phyloP scores from a whole-genome alignment of 1,140 invertebrate species.

The Piezodorus guildinii region DNA sequence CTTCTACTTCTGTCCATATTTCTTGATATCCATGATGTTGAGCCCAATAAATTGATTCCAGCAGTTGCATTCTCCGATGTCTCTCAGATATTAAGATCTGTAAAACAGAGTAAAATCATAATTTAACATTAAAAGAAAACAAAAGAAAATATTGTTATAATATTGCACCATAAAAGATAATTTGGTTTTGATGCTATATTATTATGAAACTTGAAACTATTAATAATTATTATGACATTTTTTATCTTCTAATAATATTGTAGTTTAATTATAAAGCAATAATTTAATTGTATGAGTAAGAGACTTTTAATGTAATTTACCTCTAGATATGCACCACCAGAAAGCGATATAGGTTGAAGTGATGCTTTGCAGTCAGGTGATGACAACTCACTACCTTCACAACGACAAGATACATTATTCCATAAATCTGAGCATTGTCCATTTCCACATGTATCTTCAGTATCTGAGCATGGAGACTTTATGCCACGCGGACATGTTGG shows the following conservation, averaged over 20 bases:
- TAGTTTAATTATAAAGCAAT: no score
- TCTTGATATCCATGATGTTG: slow-evolving; percentile 46
- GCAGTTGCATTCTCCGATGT: slow-evolving; percentile 69
- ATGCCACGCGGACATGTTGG: slow-evolving; percentile 57
- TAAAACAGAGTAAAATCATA: slow-evolving; percentile 39
- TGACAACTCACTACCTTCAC: slow-evolving; percentile 46
- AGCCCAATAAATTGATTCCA: slow-evolving; percentile 62
- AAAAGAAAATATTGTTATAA: no score
- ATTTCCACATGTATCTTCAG: neutral
- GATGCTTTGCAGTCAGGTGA: slow-evolving; percentile 68
- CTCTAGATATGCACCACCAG: slow-evolving; percentile 43
- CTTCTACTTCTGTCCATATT: slow-evolving; percentile 22
- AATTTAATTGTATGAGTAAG: no score
- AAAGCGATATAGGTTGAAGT: slow-evolving; percentile 65
- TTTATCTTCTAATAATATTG: no score
- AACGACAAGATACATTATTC: slow-evolving; percentile 58
- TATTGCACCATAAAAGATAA: no score
- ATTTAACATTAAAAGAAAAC: no score
- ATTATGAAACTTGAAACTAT: no score
- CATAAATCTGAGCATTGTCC: slow-evolving; percentile 66
- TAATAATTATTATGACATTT: no score
- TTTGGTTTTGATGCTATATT: no score
- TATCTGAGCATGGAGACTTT: slow-evolving; percentile 41
- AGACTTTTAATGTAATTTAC: neutral
- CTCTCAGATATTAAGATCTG: slow-evolving; percentile 73